These are phyloP conservation scores for Ellobius talpinus DNA, from an alignment of 2,113 vertebrate species.

Conservation along the genomic window DNA sequence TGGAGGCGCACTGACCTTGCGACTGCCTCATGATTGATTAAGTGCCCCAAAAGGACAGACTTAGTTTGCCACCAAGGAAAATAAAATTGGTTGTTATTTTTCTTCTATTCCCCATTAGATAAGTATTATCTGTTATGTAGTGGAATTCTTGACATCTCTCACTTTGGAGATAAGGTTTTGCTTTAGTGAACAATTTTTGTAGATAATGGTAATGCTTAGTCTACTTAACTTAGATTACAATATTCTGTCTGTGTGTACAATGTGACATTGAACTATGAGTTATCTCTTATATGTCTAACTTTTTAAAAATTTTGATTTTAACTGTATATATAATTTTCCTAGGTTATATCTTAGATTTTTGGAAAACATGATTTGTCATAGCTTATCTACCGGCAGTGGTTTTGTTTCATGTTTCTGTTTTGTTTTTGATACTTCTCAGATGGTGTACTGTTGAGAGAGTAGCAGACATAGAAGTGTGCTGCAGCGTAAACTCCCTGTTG, in stretches of 20 bases:
- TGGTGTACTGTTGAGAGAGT: conserved; percentile 24
- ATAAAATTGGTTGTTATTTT: conserved; percentile 25
- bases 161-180: background rate
- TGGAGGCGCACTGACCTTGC: background rate
- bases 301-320: conserved; percentile 20
- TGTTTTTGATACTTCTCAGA: conserved; percentile 30
- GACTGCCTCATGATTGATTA: background rate
- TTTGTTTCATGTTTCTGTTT: conserved; percentile 16
- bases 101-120: background rate
- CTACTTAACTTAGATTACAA: background rate
- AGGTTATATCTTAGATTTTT: conserved; percentile 41
- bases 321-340: conserved; percentile 28
- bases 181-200: conserved; percentile 6
- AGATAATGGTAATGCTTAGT: background rate
- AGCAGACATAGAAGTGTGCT: background rate
- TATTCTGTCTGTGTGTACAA: background rate
- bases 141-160: background rate
- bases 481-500: background rate
- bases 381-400: background rate
- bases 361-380: background rate
- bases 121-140: background rate
- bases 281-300: background rate
- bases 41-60: background rate
- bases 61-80: conserved; percentile 33
- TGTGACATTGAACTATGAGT: background rate